phyloP scores from a whole-genome alignment of 2,113 vertebrate species.

The Canis aureus region DNA sequence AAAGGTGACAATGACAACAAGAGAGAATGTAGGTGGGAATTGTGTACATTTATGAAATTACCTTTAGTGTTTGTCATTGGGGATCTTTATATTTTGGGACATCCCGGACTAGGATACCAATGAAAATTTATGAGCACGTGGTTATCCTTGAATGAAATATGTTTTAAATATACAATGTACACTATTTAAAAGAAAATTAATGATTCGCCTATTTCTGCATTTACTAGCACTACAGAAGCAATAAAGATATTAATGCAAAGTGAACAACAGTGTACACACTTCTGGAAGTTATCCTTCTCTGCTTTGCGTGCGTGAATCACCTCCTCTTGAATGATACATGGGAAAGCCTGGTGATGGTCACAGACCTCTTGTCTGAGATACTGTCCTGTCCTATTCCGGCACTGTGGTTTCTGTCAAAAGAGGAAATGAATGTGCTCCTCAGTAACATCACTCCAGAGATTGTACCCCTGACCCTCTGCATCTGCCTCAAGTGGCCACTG shows the following conservation, averaged over 20 bases:
- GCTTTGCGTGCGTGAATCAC: neutral
- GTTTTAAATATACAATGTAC: neutral
- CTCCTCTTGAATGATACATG: neutral
- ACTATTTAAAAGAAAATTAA: neutral
- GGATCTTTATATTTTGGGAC: neutral
- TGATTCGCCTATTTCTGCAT: neutral
- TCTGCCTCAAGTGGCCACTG: neutral
- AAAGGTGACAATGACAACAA: neutral
- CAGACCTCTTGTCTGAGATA: neutral
- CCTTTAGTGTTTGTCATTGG: neutral
- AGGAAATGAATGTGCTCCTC: neutral
- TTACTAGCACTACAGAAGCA: neutral
- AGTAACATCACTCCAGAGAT: neutral
- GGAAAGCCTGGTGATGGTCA: neutral
- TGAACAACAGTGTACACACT: neutral
- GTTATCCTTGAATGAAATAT: neutral
- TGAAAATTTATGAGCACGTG: neutral
- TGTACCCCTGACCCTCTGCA: neutral
- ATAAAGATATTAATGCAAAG: neutral
- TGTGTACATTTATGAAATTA: neutral
- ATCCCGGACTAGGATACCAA: neutral
- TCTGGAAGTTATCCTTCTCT: neutral
- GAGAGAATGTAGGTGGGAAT: neutral
- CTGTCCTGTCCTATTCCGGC: neutral
- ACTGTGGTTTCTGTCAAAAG: neutral